A percentile compares a stretch with the other conserved stretches of the same genome.
These are phyloP conservation scores for Peromyscus aztecus DNA, from an alignment of 2,797 vertebrate genomes.

Conservation along the genomic window DNA sequence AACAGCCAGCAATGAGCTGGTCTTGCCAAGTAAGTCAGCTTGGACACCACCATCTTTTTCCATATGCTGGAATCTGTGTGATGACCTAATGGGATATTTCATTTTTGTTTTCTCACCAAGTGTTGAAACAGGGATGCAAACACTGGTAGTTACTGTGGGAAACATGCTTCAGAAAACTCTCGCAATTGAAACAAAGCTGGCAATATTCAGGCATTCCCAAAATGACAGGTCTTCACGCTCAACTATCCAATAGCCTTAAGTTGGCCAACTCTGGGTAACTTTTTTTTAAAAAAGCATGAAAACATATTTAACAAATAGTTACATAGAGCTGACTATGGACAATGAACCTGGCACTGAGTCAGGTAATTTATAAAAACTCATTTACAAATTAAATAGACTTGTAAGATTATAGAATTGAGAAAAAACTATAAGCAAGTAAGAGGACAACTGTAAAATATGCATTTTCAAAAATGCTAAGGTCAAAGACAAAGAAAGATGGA, in stretches of 20 bases:
- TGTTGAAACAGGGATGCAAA: not conserved
- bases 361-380: conserved; percentile 38
- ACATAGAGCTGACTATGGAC: not conserved
- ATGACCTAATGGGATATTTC: not conserved
- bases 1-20: not conserved
- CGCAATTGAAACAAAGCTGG: not conserved
- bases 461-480: conserved; percentile 3
- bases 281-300: not conserved
- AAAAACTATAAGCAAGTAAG: not conserved
- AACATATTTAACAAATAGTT: not conserved
- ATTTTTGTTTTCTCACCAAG: not conserved
- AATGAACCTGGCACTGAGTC: not conserved
- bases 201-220: not conserved
- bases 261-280: not conserved
- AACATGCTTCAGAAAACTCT: not conserved
- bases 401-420: conserved; percentile 38
- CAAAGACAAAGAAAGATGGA: not conserved
- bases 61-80: not conserved
- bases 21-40: not conserved
- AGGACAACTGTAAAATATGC: conserved; percentile 41
- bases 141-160: not conserved
- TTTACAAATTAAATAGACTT: conserved; percentile 52
- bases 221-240: not conserved
- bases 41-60: not conserved
- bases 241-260: not conserved